Base-by-base conservation (phyloP, 1,140 invertebrate genomes). In the Drosophila kohkoa region DNA sequence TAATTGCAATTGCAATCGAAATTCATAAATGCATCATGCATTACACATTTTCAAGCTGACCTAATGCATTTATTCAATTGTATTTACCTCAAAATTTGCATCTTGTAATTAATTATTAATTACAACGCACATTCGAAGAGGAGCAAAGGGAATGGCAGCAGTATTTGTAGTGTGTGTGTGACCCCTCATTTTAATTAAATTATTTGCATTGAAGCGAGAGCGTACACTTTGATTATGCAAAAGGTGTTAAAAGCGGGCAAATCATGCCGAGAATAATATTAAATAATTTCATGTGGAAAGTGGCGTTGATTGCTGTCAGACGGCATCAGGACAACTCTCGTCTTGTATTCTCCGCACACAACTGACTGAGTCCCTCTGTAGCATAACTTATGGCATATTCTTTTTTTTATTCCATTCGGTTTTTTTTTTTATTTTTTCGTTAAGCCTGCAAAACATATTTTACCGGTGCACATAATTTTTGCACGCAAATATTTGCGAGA, bases 401-500 rank as follows among this genome's bases (percentile, higher is more conserved):
- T 48, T 64, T 38, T 38, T 55, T 54, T 11, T 8, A 6, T 10
- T 8, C 35, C 35, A 38, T 38, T 38, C 8, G 6, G 1, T 38
- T 38, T 10, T 45, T 54, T 54, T 63, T 55, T 41, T 57, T 30
- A 3, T 32, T 35, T 35, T 4, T 32, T 16, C 8, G 28, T 63
- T 55, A 70, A 70, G 38, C 28, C 58, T 54, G 15, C 54, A 60
- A 46, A 63, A 55, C 67, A 70, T 69, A 20, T 69, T 68, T 55
- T 65, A 8, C 62, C 46, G 25, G 3, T 51, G 46, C 49, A 28
- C 64, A 55, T 58, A 48, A 69, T 74, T 74, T 75, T 66, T 70
- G 55, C 60, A 75, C 48, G 72, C 66, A 75, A 78, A 78, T 78
- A 75, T 75, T 78, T 75, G 75, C 46, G 30, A 54, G 71, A 58